Conservation (phyloP, 2,888 invertebrate species). For the Phaedon cochleariae region DNA sequence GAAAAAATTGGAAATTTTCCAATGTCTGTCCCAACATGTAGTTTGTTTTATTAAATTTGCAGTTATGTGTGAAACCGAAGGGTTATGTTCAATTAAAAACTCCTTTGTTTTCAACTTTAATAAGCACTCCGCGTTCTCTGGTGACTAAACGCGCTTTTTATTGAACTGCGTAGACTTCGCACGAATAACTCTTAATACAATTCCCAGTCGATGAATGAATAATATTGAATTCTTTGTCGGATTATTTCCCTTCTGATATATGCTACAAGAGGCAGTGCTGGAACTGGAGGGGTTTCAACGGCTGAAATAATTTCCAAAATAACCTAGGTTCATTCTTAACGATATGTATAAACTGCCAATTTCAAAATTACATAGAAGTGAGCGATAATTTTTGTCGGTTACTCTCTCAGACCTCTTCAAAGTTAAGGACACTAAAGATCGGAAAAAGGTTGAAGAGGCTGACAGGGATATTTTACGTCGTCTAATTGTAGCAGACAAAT, state of each 20-base stretch:
- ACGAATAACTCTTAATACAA: constrained; percentile 58
- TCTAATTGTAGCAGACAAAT: too few species aligned
- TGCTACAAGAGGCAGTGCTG: constrained; percentile 29
- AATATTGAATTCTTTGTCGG: constrained; percentile 51
- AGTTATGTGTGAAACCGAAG: constrained; percentile 62
- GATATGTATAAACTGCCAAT: too few species aligned
- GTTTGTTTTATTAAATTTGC: constrained; percentile 61
- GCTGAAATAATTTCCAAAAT: not conserved
- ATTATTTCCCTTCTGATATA: constrained; percentile 42
- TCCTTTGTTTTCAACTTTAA: constrained; percentile 63
- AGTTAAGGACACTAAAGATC: too few species aligned
- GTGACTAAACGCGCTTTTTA: constrained; percentile 56
- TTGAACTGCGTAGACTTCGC: constrained; percentile 55
- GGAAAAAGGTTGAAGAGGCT: too few species aligned
- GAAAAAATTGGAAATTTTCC: constrained; percentile 49
- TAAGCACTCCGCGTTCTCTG: constrained; percentile 55
- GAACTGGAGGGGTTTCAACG: not conserved
- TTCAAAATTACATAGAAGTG: too few species aligned
- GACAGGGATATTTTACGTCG: too few species aligned
- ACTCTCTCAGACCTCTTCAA: too few species aligned
- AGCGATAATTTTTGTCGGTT: too few species aligned
- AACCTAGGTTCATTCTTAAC: too few species aligned
- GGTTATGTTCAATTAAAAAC: constrained; percentile 63
- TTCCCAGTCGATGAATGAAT: constrained; percentile 53
- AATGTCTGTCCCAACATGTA: constrained; percentile 59